A percentile compares a stretch with the other conserved stretches of the same genome.
These are phyloP conservation scores for Drosophila demipolita DNA, from an alignment of 2,888 invertebrate species.

Conservation along the genomic window DNA sequence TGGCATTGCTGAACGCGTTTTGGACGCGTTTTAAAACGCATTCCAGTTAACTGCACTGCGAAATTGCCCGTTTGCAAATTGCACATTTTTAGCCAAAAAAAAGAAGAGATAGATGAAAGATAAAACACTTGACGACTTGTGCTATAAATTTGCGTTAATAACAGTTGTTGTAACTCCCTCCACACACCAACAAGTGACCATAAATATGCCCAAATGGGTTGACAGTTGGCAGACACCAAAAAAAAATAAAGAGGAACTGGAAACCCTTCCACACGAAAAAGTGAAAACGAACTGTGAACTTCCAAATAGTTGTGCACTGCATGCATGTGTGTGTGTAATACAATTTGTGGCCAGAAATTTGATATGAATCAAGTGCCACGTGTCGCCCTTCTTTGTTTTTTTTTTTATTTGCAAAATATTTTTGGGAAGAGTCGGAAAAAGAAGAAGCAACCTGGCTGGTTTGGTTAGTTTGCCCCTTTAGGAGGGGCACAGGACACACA, in stretches of 20 bases:
- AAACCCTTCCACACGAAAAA: conserved; percentile 57
- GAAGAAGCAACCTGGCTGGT: conserved; percentile 4
- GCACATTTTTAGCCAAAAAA: conserved; percentile 23
- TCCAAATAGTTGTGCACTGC: conserved; percentile 66
- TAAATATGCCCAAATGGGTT: conserved; percentile 75
- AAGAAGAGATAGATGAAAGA: conserved; percentile 3
- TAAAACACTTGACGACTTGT: conserved; percentile 15
- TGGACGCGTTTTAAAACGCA: conserved; percentile 37
- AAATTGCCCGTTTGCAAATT: conserved; percentile 19
- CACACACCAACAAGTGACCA: conserved; percentile 59
- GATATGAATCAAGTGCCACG: conserved; percentile 83
- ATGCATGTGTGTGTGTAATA: conserved; percentile 33
- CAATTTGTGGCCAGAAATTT: conserved; percentile 75
- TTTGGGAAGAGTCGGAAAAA: conserved; percentile 4
- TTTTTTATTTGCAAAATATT: conserved; percentile 40
- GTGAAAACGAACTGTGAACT: conserved; percentile 65
- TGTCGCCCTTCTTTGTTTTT: conserved; percentile 59
- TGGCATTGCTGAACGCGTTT: conserved; percentile 29
- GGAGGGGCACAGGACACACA: conserved; percentile 13
- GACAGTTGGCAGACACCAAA: conserved; percentile 65
- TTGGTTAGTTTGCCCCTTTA: conserved; percentile 6
- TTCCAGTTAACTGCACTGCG: background rate
- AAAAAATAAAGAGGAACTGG: conserved; percentile 10
- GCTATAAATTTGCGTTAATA: conserved; percentile 74
- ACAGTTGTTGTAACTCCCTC: conserved; percentile 68